Base-by-base conservation (phyloP, 2,797 vertebrate species). In the Sebastes alutus region DNA sequence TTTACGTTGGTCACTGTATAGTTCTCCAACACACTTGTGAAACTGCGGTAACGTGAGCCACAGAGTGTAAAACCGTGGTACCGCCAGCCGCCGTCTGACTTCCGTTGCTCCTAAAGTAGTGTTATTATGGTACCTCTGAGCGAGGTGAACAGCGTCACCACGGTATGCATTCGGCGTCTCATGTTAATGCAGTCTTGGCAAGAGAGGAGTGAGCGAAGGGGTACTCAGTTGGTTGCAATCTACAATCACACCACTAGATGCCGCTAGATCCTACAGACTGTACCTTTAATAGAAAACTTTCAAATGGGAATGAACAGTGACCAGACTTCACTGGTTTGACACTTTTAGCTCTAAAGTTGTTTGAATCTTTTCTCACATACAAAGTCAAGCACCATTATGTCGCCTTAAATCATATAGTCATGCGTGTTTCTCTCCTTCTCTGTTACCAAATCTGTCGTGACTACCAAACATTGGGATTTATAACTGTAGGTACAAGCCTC, bases 401-500 rank as follows among this genome's bases (percentile, higher is more conserved):
- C 33, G 42, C 10, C 11, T 75, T 7, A 74, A 35, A 55, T 78
- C 4, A 64, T 32, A 30, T n/a, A 54, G 12, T 1, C 59, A 64
- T 56, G 10, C 9, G 67, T 54, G 18, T 27, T n/a, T 62, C 22
- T 70, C 60, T 56, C 3, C 22, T 32, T 81, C 54, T 75, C 52
- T 78, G 56, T 77, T 85, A 68, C 30, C 75, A 85, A 83, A 85
- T 77, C 23, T 46, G 20, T 72, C 60, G 75, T 56, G 81, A 72
- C 27, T 12, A 67, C 55, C 75, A 82, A 83, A 88, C 72, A 2
- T 5, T 33, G 49, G 27, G 78, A 81, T 83, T 87, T 80, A 81
- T 81, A 70, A 49, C 35, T 64, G 70, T 72, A 75, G 30, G 68
- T 70, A 77, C 32, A 75, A 81, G 60, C 32, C 2, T 81, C 63